Conservation (phyloP, 2,113 vertebrate genomes). For the Dasypus novemcinctus region DNA sequence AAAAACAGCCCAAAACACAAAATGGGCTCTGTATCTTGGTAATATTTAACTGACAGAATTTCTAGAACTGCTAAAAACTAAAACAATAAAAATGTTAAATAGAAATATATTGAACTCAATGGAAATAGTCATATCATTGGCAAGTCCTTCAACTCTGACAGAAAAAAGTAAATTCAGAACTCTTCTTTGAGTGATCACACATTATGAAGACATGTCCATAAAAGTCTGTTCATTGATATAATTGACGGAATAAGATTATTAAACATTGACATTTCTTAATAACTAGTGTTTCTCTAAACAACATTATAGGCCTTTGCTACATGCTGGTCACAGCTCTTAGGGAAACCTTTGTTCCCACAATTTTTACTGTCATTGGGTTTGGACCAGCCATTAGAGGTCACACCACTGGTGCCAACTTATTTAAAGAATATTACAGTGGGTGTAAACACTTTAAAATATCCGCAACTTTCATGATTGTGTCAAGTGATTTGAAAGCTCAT, state of each 20-base stretch:
- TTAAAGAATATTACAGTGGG: too few species aligned
- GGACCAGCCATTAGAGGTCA: not conserved
- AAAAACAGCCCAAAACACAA: not conserved
- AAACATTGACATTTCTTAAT: not conserved
- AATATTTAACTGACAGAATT: not conserved
- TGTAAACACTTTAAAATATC: not conserved
- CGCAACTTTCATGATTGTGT: not conserved
- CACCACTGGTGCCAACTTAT: not conserved
- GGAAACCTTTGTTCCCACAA: not conserved
- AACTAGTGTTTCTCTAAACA: not conserved
- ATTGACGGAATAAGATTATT: not conserved
- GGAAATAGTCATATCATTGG: not conserved
- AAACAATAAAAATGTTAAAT: not conserved
- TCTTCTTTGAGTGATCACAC: not conserved
- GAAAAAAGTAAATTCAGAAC: not conserved
- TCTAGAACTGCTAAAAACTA: not conserved
- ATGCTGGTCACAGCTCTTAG: too few species aligned
- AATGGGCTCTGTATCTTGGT: not conserved
- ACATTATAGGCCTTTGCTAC: not conserved
- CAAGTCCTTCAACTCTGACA: not conserved
- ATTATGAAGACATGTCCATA: not conserved
- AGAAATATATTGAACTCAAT: not conserved
- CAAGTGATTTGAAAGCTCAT: not conserved
- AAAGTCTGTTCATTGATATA: not conserved
- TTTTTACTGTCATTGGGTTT: not conserved